These are phyloP conservation scores for Mesoligia furuncula DNA, from an alignment of 2,888 invertebrate species.

Conservation along the genomic window DNA sequence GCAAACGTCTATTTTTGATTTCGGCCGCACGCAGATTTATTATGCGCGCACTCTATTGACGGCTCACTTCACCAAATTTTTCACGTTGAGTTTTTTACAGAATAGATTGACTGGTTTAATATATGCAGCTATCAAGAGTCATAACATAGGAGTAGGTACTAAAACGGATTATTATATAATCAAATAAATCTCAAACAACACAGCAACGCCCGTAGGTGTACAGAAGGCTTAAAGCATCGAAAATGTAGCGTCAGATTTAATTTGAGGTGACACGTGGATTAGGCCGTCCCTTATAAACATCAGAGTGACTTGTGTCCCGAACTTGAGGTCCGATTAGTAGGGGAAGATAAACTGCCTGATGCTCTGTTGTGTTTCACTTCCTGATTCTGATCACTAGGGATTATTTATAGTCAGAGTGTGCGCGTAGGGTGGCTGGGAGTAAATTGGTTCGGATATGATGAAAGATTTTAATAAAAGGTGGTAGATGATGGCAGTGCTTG, in stretches of 20 bases:
- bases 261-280: constrained; percentile 61
- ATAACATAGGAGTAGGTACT: neutral
- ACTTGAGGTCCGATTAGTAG: constrained; percentile 58
- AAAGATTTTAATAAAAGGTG: neutral
- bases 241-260: constrained; percentile 61
- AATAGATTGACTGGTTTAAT: neutral
- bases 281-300: constrained; percentile 60
- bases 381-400: constrained; percentile 31
- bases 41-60: neutral
- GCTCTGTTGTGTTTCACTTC: constrained; percentile 46
- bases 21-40: too few species aligned
- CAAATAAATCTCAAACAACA: constrained; percentile 20
- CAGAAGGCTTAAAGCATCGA: constrained; percentile 44
- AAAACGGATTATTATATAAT: neutral
- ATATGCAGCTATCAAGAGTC: neutral
- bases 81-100: neutral
- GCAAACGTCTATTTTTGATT: too few species aligned
- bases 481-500: neutral
- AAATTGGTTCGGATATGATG: constrained; percentile 27
- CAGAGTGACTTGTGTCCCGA: constrained; percentile 55
- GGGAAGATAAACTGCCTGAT: constrained; percentile 55
- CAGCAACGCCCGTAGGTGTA: constrained; percentile 15
- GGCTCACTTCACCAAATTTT: neutral
- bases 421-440: constrained; percentile 10
- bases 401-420: constrained; percentile 40